A percentile compares a stretch with the other conserved stretches of the same genome.
phyloP scores from a whole-genome alignment of 2,797 vertebrate genomes.

The Manis javanica region DNA sequence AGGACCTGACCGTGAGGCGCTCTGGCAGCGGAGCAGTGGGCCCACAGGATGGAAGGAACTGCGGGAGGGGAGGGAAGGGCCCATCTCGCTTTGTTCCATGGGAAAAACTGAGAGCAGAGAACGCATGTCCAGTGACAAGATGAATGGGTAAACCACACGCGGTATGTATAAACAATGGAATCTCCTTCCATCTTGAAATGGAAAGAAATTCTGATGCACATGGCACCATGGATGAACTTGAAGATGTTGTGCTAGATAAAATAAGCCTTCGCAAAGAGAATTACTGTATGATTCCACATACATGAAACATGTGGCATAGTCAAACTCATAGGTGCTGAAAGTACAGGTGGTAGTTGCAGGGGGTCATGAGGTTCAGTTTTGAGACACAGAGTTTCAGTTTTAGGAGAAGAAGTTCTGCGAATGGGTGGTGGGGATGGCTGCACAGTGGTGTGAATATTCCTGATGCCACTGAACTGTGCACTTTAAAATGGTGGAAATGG shows the following conservation, averaged over 20 bases:
- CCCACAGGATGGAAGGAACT: neutral
- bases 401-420: neutral
- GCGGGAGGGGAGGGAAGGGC: neutral
- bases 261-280: neutral
- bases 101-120: neutral
- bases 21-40: neutral
- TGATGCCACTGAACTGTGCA: neutral
- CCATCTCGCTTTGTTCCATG: neutral
- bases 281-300: neutral
- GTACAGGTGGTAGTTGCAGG: neutral
- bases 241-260: neutral
- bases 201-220: neutral
- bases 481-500: neutral
- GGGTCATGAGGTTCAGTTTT: no score
- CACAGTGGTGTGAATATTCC: neutral
- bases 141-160: neutral
- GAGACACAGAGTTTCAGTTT: neutral
- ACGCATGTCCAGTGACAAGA: fast-evolving
- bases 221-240: neutral
- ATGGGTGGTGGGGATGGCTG: neutral
- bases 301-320: fast-evolving
- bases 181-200: neutral
- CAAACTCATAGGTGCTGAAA: neutral
- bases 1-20: no score
- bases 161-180: no score